phyloP scores from a whole-genome alignment of 2,797 vertebrate species.

The Paramormyrops hopkinsi region DNA sequence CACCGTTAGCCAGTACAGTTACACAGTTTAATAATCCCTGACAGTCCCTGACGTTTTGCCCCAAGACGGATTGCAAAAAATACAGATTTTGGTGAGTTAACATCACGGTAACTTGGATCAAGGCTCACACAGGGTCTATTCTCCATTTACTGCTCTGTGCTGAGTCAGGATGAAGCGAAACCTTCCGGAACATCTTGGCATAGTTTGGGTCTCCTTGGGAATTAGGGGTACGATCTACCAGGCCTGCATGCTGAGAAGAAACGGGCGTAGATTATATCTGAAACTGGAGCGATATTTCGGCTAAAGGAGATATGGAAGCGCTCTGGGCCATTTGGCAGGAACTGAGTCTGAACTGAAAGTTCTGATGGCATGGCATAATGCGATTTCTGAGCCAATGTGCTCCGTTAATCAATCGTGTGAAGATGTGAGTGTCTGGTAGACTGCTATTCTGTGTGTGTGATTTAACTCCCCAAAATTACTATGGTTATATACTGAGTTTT shows the following conservation, averaged over 20 bases:
- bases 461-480: neutral
- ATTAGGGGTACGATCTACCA: conserved; percentile 25
- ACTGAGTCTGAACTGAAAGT: conserved; percentile 27
- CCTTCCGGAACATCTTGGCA: neutral
- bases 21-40: neutral
- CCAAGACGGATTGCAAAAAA: neutral
- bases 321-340: neutral
- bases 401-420: neutral
- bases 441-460: neutral
- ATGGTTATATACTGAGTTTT: neutral
- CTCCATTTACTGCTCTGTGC: neutral
- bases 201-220: conserved; percentile 20
- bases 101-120: neutral
- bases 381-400: neutral
- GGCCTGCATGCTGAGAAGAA: conserved; percentile 23
- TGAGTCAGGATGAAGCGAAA: conserved; percentile 18
- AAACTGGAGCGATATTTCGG: conserved; percentile 23
- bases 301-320: neutral
- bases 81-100: neutral
- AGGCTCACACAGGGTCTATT: neutral
- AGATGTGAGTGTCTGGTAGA: neutral
- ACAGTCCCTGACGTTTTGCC: neutral
- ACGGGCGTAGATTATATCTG: conserved; percentile 24
- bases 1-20: neutral
- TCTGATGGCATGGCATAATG: conserved; percentile 1